phyloP scores from a whole-genome alignment of 2,888 invertebrate genomes.

The Allacma fusca region DNA sequence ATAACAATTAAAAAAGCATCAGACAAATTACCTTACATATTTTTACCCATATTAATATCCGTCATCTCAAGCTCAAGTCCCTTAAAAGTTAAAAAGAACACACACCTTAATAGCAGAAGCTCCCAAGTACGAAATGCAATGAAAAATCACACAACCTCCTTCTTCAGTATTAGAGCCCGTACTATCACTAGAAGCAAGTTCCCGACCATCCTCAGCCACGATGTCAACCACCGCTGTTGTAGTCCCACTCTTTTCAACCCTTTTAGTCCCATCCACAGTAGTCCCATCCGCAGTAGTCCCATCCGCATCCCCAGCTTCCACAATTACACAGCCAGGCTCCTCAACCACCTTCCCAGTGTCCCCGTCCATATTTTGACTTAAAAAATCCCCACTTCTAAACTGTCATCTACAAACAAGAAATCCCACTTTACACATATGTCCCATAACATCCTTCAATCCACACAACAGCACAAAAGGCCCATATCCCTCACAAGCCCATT shows the following conservation, averaged over 20 bases:
- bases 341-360: not conserved
- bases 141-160: constrained; percentile 90
- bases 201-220: not conserved
- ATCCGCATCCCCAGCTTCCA: too few species aligned
- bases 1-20: constrained; percentile 24
- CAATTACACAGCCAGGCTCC: not conserved
- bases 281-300: too few species aligned
- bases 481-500: too few species aligned
- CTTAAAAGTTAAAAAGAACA: too few species aligned
- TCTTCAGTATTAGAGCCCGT: constrained; percentile 63
- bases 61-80: too few species aligned
- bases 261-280: too few species aligned
- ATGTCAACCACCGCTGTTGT: not conserved
- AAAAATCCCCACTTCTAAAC: not conserved
- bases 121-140: constrained; percentile 91
- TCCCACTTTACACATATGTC: too few species aligned
- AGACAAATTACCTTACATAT: too few species aligned
- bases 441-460: too few species aligned
- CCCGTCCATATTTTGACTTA: not conserved
- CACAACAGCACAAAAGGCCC: too few species aligned
- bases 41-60: too few species aligned
- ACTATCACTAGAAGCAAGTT: not conserved
- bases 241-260: too few species aligned
- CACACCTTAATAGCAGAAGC: constrained; percentile 79
- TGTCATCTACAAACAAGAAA: not conserved